Evolutionary conservation across 1,140 invertebrate species (phyloP).

Genomic region (Meloidogyne exigua): DNA sequence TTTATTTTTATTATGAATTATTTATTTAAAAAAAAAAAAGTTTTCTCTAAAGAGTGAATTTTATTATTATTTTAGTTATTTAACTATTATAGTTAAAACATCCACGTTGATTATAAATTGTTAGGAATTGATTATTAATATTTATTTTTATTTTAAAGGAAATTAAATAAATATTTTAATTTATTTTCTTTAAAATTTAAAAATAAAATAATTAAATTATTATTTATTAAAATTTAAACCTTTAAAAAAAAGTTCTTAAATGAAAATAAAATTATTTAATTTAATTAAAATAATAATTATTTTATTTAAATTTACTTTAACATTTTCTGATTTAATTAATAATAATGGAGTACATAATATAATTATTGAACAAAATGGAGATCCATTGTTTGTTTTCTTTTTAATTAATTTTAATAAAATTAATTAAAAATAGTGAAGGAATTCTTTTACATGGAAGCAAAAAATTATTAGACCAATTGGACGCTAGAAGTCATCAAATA

Average conservation of each 20-base stretch:
- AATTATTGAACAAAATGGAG: not conserved
- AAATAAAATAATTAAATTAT: too few relatives aligned
- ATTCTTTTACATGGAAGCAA: not conserved
- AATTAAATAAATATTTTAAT: too few relatives aligned
- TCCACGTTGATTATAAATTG: too few relatives aligned
- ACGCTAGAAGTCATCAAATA: not conserved
- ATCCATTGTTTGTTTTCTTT: not conserved
- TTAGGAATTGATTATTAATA: too few relatives aligned
- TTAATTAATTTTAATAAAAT: not conserved
- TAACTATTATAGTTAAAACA: too few relatives aligned
- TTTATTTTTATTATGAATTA: too few relatives aligned
- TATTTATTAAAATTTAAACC: too few relatives aligned
- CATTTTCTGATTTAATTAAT: not conserved
- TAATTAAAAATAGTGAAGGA: not conserved
- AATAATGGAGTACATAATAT: not conserved
- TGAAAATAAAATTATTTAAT: not conserved
- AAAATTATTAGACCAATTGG: not conserved
- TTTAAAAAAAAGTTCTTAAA: not conserved
- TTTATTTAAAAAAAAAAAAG: too few relatives aligned
- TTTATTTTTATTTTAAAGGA: too few relatives aligned
- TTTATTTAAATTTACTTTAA: not conserved
- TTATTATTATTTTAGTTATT: too few relatives aligned
- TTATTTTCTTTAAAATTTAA: too few relatives aligned
- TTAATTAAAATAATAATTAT: not conserved
- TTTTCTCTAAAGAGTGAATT: too few relatives aligned